These are phyloP conservation scores for Hyposmocoma kahamanoa DNA, from an alignment of 1,140 invertebrate genomes.

Conservation along the genomic window DNA sequence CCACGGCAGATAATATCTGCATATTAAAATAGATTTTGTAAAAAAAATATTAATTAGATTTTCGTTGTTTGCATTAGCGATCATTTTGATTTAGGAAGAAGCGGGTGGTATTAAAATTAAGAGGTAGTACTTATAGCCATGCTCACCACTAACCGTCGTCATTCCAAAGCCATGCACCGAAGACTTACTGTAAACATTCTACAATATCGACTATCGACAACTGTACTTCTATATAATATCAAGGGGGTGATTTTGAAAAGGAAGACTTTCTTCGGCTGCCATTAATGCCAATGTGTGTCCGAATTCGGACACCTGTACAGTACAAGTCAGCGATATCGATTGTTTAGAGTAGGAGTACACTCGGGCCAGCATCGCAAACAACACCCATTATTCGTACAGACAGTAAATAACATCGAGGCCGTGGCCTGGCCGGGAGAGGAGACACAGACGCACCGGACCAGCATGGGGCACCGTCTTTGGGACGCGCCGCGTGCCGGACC, in stretches of 20 bases:
- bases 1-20: slow-evolving; percentile 12
- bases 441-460: slow-evolving; percentile 10
- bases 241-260: slow-evolving; percentile 54
- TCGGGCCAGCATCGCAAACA: slow-evolving; percentile 64
- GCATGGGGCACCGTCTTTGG: slow-evolving; percentile 6
- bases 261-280: slow-evolving; percentile 65
- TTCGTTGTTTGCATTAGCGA: slow-evolving; percentile 26
- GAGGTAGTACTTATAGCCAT: background rate
- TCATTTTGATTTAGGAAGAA: slow-evolving; percentile 31
- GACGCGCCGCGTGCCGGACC: slow-evolving; percentile 5
- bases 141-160: background rate
- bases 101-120: slow-evolving; percentile 29
- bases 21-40: slow-evolving; percentile 5
- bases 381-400: slow-evolving; percentile 51
- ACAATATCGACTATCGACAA: slow-evolving; percentile 68
- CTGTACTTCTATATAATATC: slow-evolving; percentile 59
- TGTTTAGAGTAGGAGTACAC: slow-evolving; percentile 50
- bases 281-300: slow-evolving; percentile 59
- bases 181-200: slow-evolving; percentile 64
- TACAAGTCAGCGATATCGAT: slow-evolving; percentile 57
- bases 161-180: slow-evolving; percentile 50
- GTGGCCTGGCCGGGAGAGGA: slow-evolving; percentile 25
- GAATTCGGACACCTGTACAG: background rate
- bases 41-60: slow-evolving; percentile 1
- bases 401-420: slow-evolving; percentile 51